These are phyloP conservation scores for Perizoma flavofasciatum DNA, from an alignment of 2,888 invertebrate genomes.

Conservation along the genomic window DNA sequence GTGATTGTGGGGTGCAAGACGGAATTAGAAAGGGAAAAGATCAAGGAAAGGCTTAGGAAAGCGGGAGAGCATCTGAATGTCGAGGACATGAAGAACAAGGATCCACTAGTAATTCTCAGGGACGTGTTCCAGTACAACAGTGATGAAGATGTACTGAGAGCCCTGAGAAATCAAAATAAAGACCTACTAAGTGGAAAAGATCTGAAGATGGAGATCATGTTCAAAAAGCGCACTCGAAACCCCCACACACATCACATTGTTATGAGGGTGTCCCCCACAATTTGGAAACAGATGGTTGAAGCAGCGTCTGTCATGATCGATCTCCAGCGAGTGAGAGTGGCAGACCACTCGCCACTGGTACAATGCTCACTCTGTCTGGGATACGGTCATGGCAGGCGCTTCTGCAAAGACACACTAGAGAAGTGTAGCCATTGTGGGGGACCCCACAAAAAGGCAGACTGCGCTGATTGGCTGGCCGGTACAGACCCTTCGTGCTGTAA, in stretches of 20 bases:
- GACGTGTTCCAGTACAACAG: constrained; percentile 3
- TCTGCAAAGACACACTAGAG: constrained; percentile 2
- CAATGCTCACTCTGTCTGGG: constrained; percentile 12
- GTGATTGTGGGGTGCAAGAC: constrained; percentile 13
- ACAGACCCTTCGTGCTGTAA: constrained; percentile 3
- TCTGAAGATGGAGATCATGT: no score
- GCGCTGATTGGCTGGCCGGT: constrained; percentile 5
- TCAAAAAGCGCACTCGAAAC: neutral
- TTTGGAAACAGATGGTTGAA: constrained; percentile 1
- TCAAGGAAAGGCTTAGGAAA: neutral
- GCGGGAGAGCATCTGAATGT: neutral
- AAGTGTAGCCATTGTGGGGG: constrained; percentile 5
- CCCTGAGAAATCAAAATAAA: constrained; percentile 16
- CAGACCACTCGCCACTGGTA: neutral
- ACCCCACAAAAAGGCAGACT: constrained; percentile 8
- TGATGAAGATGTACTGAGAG: constrained; percentile 6
- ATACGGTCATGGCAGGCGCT: constrained; percentile 15
- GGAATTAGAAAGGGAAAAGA: constrained; percentile 3
- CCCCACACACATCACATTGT: constrained; percentile 5
- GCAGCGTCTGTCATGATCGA: no score
- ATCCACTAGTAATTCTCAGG: constrained; percentile 14
- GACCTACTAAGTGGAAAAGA: neutral
- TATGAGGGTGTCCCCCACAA: constrained; percentile 4
- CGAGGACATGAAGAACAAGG: constrained; percentile 15
- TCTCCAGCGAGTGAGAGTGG: no score